These are phyloP conservation scores for Megamerina dolium DNA, from an alignment of 2,888 invertebrate species.

Conservation along the genomic window DNA sequence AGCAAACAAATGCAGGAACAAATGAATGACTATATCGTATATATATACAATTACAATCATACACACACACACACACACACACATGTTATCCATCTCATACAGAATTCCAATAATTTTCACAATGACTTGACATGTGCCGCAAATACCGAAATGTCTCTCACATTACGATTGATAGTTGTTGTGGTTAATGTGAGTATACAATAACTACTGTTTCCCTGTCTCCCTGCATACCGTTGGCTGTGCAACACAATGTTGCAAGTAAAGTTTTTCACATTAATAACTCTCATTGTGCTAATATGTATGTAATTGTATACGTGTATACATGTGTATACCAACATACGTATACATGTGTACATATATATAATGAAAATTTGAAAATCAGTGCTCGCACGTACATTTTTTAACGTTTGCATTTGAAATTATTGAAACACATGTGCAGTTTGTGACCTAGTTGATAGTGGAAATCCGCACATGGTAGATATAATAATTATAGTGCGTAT, in stretches of 20 bases:
- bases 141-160: conserved; percentile 30
- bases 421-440: conserved; percentile 30
- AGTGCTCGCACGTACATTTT: conserved; percentile 28
- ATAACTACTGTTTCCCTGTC: too few species aligned
- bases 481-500: too few species aligned
- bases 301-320: too few species aligned
- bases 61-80: not conserved
- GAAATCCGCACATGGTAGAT: too few species aligned
- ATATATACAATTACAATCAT: not conserved
- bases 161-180: not conserved
- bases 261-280: too few species aligned
- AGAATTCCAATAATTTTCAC: too few species aligned
- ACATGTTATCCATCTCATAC: too few species aligned
- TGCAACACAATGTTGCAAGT: too few species aligned
- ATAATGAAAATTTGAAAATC: conserved; percentile 7
- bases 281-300: too few species aligned
- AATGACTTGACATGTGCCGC: conserved; percentile 38
- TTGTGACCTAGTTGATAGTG: conserved; percentile 14
- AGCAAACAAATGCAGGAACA: too few species aligned
- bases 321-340: not conserved
- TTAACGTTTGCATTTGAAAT: conserved; percentile 35
- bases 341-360: not conserved
- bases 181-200: not conserved
- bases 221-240: too few species aligned
- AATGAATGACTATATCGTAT: too few species aligned